Conservation (phyloP, 1,140 invertebrate genomes). For the Hetaerina americana region DNA sequence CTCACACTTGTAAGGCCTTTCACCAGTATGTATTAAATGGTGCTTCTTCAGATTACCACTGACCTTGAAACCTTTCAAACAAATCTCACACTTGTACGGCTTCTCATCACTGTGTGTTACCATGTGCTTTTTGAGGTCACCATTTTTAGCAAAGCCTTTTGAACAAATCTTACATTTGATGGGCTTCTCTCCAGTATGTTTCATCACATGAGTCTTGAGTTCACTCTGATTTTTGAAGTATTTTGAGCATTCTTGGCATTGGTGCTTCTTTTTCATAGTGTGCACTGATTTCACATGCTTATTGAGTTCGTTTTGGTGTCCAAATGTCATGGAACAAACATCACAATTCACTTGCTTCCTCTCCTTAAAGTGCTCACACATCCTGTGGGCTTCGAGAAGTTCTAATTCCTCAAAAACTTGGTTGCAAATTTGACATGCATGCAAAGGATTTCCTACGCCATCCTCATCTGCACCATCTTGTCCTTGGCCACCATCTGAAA, state of each 20-base stretch:
- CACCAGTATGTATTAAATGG: slow-evolving; percentile 44
- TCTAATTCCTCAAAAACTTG: too few relatives aligned
- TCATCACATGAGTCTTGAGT: slow-evolving; percentile 24
- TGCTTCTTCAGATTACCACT: slow-evolving; percentile 43
- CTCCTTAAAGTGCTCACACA: too few relatives aligned
- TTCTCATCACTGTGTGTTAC: slow-evolving; percentile 15
- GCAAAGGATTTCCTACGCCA: too few relatives aligned
- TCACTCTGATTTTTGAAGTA: slow-evolving; percentile 31
- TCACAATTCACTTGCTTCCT: too few relatives aligned
- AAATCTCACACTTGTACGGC: slow-evolving; percentile 23
- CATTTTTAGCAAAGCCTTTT: slow-evolving; percentile 27
- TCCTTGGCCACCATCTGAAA: too few relatives aligned
- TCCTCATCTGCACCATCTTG: too few relatives aligned
- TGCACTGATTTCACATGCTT: too few relatives aligned
- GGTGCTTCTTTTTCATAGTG: too few relatives aligned
- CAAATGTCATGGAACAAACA: too few relatives aligned
- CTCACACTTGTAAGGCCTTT: slow-evolving; percentile 28
- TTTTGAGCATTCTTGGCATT: slow-evolving; percentile 35
- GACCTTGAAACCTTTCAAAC: slow-evolving; percentile 35
- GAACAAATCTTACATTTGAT: slow-evolving; percentile 40
- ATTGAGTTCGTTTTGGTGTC: too few relatives aligned
- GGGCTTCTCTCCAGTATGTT: slow-evolving; percentile 26
- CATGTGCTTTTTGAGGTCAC: slow-evolving; percentile 18
- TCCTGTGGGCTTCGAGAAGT: too few relatives aligned
- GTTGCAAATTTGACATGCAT: too few relatives aligned